Percentiles rank a stretch among this genome's conserved stretches.
Evolutionary conservation across 2,888 invertebrate genomes (phyloP).

Genomic region (Geophilus truncorum): DNA sequence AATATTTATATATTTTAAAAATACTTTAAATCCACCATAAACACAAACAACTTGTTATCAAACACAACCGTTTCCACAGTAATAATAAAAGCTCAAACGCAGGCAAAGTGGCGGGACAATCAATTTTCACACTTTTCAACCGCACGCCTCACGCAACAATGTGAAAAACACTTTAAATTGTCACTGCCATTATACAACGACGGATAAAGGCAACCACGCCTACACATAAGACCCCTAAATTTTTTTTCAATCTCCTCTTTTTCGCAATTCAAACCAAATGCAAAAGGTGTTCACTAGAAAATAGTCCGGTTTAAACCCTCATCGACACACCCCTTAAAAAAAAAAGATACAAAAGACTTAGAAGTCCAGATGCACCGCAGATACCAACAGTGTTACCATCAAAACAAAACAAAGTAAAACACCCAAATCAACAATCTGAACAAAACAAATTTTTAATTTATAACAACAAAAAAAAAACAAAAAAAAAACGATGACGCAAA

Average conservation of each 20-base stretch:
- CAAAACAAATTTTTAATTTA: background rate
- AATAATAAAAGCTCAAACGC: background rate
- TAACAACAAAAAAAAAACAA: background rate
- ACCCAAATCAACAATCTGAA: background rate
- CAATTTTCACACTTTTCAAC: background rate
- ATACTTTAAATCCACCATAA: too few species aligned
- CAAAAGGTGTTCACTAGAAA: slow-evolving; percentile 14
- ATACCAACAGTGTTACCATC: background rate
- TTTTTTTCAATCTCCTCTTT: background rate
- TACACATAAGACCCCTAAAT: background rate
- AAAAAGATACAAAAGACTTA: background rate
- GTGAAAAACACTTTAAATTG: slow-evolving; percentile 7
- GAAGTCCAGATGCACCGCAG: background rate
- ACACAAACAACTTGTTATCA: too few species aligned
- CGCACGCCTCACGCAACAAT: slow-evolving; percentile 2
- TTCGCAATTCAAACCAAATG: background rate
- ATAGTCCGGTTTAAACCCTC: background rate
- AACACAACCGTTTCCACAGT: too few species aligned
- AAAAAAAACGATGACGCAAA: background rate
- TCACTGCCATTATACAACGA: background rate
- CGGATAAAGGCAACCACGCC: background rate
- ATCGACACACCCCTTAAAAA: background rate
- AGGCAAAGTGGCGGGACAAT: background rate
- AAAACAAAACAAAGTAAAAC: background rate
- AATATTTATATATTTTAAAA: too few species aligned